A percentile compares a stretch with the other conserved stretches of the same genome.
These are phyloP conservation scores for Sisyra nigra DNA, from an alignment of 2,888 invertebrate species.

Conservation along the genomic window DNA sequence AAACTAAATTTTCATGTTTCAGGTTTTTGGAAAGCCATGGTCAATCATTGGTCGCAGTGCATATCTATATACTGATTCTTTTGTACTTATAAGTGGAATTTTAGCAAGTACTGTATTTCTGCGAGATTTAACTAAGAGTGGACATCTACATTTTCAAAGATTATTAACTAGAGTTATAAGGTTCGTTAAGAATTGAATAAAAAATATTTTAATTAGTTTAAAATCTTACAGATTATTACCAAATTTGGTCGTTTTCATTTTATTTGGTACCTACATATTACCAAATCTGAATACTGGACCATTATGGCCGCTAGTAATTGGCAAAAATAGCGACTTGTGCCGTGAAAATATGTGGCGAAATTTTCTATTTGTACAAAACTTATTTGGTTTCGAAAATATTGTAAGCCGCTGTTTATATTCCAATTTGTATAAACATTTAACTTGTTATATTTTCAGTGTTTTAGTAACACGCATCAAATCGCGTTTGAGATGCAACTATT, in stretches of 20 bases:
- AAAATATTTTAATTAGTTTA: not conserved
- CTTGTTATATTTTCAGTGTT: constrained; percentile 34
- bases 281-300: constrained; percentile 33
- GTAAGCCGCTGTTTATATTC: constrained; percentile 22
- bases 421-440: constrained; percentile 6
- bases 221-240: constrained; percentile 30
- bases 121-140: constrained; percentile 32
- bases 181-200: constrained; percentile 20
- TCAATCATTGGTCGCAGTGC: constrained; percentile 41
- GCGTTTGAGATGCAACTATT: constrained; percentile 42
- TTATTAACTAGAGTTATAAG: constrained; percentile 37
- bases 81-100: constrained; percentile 41
- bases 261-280: constrained; percentile 32
- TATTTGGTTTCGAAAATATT: constrained; percentile 42
- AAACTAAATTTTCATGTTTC: constrained; percentile 1
- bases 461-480: constrained; percentile 40
- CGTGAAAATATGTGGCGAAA: constrained; percentile 40
- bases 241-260: constrained; percentile 31
- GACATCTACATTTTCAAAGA: constrained; percentile 32
- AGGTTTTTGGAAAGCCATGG: constrained; percentile 29
- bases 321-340: constrained; percentile 35
- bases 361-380: constrained; percentile 39
- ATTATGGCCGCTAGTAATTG: constrained; percentile 38
- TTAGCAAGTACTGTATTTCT: constrained; percentile 36
- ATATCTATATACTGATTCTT: constrained; percentile 43